Evolutionary conservation across 2,888 invertebrate species (phyloP).

Genomic region (Biston stratarius): DNA sequence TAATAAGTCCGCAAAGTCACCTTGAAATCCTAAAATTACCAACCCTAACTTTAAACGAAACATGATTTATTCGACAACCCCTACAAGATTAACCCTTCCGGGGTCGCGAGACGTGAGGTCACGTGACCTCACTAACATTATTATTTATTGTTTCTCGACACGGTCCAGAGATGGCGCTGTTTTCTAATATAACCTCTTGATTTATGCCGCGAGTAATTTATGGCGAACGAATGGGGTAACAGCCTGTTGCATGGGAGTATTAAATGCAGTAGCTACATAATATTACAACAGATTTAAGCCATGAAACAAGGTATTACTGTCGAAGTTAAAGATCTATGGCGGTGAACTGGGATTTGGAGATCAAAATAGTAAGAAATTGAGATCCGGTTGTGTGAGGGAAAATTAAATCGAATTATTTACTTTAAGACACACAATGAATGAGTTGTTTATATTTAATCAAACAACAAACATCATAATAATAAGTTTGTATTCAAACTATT

Average conservation of each 20-base stretch:
- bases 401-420: too few relatives aligned
- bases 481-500: too few relatives aligned
- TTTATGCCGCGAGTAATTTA: conserved; percentile 39
- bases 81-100: conserved; percentile 82
- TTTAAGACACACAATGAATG: too few relatives aligned
- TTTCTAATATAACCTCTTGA: conserved; percentile 27
- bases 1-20: neutral
- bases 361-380: neutral
- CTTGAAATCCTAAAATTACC: conserved; percentile 35
- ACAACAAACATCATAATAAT: too few relatives aligned
- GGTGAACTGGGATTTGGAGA: neutral
- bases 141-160: conserved; percentile 74
- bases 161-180: conserved; percentile 45
- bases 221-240: conserved; percentile 35
- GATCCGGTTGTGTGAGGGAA: neutral
- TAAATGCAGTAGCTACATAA: conserved; percentile 9
- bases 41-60: conserved; percentile 73
- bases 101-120: conserved; percentile 74
- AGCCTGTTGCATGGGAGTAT: conserved; percentile 28
- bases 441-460: neutral
- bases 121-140: conserved; percentile 59
- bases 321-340: neutral
- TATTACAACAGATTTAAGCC: conserved; percentile 1
- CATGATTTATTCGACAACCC: conserved; percentile 84
- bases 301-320: conserved; percentile 12